phyloP scores from a whole-genome alignment of 2,113 vertebrate species.

The Crocuta crocuta region DNA sequence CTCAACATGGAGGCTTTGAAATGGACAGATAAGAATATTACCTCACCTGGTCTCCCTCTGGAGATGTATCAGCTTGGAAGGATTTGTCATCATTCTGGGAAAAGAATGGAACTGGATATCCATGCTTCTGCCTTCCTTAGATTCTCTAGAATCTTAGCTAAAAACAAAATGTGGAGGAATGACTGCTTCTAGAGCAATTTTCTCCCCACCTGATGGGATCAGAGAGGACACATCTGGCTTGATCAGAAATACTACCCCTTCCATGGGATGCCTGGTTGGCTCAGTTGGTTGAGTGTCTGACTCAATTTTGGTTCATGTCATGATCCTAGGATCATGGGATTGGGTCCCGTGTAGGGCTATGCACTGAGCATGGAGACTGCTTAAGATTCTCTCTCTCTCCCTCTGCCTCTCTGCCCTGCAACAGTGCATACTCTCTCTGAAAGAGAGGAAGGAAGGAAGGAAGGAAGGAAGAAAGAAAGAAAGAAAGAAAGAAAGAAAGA shows the following conservation, averaged over 20 bases:
- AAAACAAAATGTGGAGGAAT: not conserved
- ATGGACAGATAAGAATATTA: accelerated
- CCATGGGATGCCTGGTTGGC: not conserved
- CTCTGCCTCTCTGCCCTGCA: no score
- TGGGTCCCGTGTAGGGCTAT: no score
- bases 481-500: no score
- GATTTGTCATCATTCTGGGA: not conserved
- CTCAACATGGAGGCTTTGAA: not conserved
- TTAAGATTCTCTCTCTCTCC: no score
- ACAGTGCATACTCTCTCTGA: no score
- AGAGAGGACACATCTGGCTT: not conserved
- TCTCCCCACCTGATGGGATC: not conserved
- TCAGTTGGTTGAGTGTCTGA: no score
- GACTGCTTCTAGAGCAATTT: not conserved
- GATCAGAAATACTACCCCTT: not conserved
- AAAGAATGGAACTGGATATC: not conserved
- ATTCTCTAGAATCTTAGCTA: not conserved
- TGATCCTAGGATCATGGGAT: no score
- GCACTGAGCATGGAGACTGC: no score
- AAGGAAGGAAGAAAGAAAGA: no score
- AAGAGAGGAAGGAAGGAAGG: no score
- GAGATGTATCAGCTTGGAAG: not conserved
- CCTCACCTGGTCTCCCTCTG: not conserved
- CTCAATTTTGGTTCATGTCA: no score
- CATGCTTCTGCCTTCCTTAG: accelerated